These are phyloP conservation scores for Macaria notata DNA, from an alignment of 2,888 invertebrate genomes.

Conservation along the genomic window DNA sequence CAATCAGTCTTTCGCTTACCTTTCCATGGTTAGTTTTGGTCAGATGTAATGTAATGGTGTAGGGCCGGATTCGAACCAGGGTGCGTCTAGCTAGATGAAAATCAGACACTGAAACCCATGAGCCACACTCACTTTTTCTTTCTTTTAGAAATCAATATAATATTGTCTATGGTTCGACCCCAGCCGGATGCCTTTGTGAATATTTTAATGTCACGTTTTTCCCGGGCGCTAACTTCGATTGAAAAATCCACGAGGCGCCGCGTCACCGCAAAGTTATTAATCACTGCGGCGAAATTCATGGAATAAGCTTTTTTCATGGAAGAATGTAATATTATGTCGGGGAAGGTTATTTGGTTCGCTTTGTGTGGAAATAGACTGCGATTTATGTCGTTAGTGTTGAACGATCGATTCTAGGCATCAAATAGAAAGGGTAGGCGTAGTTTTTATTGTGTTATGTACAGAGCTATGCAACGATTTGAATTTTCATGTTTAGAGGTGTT, in stretches of 20 bases:
- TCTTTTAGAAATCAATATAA: too few species aligned
- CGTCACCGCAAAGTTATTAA: slow-evolving; percentile 51
- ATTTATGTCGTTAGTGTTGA: slow-evolving; percentile 6
- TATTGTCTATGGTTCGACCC: background rate
- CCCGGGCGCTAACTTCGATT: slow-evolving; percentile 48
- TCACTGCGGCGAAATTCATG: slow-evolving; percentile 42
- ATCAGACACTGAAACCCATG: too few species aligned
- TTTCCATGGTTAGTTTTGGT: too few species aligned
- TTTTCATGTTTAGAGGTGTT: too few species aligned
- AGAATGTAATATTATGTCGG: slow-evolving; percentile 38
- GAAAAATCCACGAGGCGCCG: slow-evolving; percentile 49
- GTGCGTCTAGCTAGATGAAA: too few species aligned
- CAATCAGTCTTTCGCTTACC: too few species aligned
- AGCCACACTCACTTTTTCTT: too few species aligned
- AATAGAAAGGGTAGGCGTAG: too few species aligned
- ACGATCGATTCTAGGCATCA: background rate
- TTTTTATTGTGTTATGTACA: too few species aligned
- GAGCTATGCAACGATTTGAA: too few species aligned
- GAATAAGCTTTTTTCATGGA: slow-evolving; percentile 30
- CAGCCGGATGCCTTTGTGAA: slow-evolving; percentile 43
- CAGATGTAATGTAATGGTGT: too few species aligned
- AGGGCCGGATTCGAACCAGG: too few species aligned
- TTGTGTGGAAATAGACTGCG: slow-evolving; percentile 24
- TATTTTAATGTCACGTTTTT: slow-evolving; percentile 56
- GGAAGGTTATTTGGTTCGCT: slow-evolving; percentile 28